Evolutionary conservation across 2,888 invertebrate species (phyloP).

Genomic region (Drosophila maculinotata): DNA sequence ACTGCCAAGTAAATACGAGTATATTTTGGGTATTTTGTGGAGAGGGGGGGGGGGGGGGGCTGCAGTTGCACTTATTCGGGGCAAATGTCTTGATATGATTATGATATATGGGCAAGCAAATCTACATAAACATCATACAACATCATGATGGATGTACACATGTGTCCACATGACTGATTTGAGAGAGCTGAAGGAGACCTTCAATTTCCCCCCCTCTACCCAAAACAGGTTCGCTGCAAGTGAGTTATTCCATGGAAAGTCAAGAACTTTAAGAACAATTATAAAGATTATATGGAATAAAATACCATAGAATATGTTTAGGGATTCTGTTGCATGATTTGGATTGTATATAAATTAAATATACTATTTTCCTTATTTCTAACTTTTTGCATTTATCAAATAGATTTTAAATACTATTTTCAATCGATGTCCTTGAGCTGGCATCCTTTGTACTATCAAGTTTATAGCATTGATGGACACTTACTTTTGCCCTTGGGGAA

Average conservation of each 20-base stretch:
- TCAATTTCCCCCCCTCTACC: too few relatives aligned
- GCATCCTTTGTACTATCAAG: too few relatives aligned
- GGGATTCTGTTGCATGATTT: too few relatives aligned
- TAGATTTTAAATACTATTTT: too few relatives aligned
- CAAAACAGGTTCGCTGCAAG: conserved; percentile 23
- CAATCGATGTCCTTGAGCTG: too few relatives aligned
- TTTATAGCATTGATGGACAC: conserved; percentile 82
- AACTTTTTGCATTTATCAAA: too few relatives aligned
- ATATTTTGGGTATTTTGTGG: conserved; percentile 35
- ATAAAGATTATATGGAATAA: too few relatives aligned
- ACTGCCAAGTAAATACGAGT: conserved; percentile 33
- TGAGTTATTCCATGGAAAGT: neutral
- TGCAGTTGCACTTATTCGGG: conserved; percentile 43
- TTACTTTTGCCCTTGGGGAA: conserved; percentile 93
- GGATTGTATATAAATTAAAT: too few relatives aligned
- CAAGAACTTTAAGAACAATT: conserved; percentile 6
- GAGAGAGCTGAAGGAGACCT: conserved; percentile 2
- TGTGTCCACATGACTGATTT: conserved; percentile 41
- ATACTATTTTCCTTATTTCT: too few relatives aligned
- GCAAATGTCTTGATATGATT: conserved; percentile 56
- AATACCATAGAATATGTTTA: too few relatives aligned
- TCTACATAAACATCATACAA: conserved; percentile 68
- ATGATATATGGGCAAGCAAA: conserved; percentile 72
- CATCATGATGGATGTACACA: conserved; percentile 66
- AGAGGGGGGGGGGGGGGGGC: neutral